phyloP scores from a whole-genome alignment of 2,113 vertebrate species.

The Perca flavescens region DNA sequence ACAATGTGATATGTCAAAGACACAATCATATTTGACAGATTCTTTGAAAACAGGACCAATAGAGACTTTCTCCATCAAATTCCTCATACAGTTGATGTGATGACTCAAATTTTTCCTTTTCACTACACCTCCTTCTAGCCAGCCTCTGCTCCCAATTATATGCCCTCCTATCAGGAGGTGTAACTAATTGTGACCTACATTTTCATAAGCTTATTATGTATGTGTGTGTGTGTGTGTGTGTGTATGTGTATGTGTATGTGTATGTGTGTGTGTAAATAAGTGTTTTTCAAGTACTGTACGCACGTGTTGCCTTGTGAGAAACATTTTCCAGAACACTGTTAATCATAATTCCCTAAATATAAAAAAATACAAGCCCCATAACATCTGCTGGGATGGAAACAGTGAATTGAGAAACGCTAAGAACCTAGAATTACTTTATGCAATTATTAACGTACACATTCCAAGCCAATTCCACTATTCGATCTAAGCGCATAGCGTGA shows the following conservation, averaged over 20 bases:
- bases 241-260: background rate
- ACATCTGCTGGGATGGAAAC: constrained; percentile 20
- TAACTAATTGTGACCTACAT: constrained; percentile 48
- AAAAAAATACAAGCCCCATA: constrained; percentile 40
- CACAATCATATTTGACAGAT: constrained; percentile 7
- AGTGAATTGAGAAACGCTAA: constrained; percentile 23
- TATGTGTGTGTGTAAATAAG: constrained; percentile 3
- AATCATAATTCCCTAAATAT: constrained; percentile 49
- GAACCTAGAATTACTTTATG: background rate
- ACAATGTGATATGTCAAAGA: constrained; percentile 16
- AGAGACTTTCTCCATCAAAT: constrained; percentile 5
- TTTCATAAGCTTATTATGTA: constrained; percentile 9
- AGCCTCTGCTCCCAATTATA: background rate
- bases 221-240: background rate
- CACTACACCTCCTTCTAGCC: background rate
- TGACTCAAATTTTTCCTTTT: constrained; percentile 8
- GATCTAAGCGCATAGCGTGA: no score
- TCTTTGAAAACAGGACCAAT: constrained; percentile 13
- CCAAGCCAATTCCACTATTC: background rate
- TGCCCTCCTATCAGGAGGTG: constrained; percentile 5
- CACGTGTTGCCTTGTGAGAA: constrained; percentile 39
- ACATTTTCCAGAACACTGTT: constrained; percentile 61
- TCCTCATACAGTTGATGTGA: constrained; percentile 4
- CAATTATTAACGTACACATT: background rate
- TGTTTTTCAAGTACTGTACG: constrained; percentile 22